phyloP scores from a whole-genome alignment of 64 coral and sea anemone species.

The Actinia tenebrosa region DNA sequence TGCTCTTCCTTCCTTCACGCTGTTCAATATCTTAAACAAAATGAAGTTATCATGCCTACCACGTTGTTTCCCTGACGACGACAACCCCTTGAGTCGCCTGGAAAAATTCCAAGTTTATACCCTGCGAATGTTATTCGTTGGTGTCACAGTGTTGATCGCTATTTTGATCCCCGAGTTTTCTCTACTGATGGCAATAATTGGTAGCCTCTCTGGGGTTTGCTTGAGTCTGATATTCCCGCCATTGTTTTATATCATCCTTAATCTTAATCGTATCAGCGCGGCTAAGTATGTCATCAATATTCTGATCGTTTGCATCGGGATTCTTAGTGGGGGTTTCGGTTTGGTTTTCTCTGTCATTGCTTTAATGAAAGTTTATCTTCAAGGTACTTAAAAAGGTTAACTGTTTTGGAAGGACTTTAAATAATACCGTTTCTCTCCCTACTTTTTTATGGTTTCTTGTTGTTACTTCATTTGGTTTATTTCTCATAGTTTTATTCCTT shows the following conservation, averaged over 20 bases:
- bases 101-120: conserved; percentile 62
- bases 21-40: conserved; percentile 64
- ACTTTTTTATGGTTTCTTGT: background rate
- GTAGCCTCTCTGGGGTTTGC: conserved; percentile 80
- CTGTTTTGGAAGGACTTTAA: background rate
- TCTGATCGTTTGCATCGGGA: conserved; percentile 76
- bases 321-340: conserved; percentile 78
- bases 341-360: conserved; percentile 89
- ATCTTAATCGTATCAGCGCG: conserved; percentile 57
- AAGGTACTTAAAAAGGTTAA: background rate
- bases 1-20: conserved; percentile 61
- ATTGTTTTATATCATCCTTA: conserved; percentile 80
- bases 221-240: conserved; percentile 81
- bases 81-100: conserved; percentile 32
- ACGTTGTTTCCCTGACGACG: conserved; percentile 80
- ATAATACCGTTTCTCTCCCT: too few relatives aligned
- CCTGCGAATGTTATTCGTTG: conserved; percentile 67
- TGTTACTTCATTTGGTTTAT: too few relatives aligned
- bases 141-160: conserved; percentile 48
- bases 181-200: conserved; percentile 86
- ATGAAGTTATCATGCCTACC: conserved; percentile 46
- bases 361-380: conserved; percentile 65
- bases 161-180: conserved; percentile 88
- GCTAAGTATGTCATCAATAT: conserved; percentile 67
- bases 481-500: too few relatives aligned